These are phyloP conservation scores for Morelia viridis DNA, from an alignment of 2,797 vertebrate genomes.

Conservation along the genomic window DNA sequence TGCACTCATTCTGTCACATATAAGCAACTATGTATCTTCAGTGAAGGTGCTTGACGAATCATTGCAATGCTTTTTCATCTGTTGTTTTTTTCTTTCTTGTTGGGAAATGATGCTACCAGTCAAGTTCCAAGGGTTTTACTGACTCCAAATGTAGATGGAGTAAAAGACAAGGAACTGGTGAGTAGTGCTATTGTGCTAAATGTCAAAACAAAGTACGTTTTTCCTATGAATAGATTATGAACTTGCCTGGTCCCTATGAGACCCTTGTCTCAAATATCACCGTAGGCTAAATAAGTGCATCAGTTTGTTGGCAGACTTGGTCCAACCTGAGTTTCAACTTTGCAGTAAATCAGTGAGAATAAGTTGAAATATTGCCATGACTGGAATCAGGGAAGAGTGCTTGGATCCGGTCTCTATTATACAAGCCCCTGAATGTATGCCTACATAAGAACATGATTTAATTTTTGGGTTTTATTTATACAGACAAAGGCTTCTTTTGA, in stretches of 20 bases:
- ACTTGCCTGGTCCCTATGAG: neutral
- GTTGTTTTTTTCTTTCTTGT: conserved; percentile 17
- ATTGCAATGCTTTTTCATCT: conserved; percentile 1
- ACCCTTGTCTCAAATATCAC: neutral
- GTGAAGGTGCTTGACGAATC: conserved; percentile 31
- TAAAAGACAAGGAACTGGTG: conserved; percentile 4
- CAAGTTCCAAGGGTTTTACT: neutral
- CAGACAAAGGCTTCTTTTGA: conserved; percentile 11
- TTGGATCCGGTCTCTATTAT: neutral
- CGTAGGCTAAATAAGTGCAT: neutral
- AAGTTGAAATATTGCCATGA: neutral
- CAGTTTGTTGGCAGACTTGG: too few species aligned
- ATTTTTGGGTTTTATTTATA: neutral
- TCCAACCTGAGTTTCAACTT: neutral
- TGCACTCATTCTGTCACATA: neutral
- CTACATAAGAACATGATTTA: neutral
- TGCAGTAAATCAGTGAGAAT: neutral
- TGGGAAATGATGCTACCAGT: neutral
- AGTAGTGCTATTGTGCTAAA: neutral
- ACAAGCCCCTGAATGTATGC: neutral
- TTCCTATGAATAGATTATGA: neutral
- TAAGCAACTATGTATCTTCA: neutral
- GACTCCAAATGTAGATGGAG: neutral
- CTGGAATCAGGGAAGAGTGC: too few species aligned
- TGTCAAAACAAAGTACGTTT: neutral